Percentiles rank a stretch among this genome's conserved stretches.
These are phyloP conservation scores for Anser brachyrhynchus DNA, from an alignment of 2,113 vertebrate genomes.

Conservation along the genomic window DNA sequence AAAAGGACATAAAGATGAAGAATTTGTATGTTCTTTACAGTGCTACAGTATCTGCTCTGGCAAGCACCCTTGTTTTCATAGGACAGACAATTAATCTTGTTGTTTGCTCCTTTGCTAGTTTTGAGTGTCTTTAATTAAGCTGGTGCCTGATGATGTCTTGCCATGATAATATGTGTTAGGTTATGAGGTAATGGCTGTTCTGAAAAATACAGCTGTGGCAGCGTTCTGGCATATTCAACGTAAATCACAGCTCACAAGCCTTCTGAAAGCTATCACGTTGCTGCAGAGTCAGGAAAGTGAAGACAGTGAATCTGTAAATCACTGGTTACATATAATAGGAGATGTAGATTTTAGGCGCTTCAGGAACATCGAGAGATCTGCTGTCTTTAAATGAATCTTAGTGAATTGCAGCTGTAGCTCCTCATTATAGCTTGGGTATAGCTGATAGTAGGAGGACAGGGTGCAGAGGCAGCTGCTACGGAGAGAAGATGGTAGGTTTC, in stretches of 20 bases:
- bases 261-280: neutral
- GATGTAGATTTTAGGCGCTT: neutral
- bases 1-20: neutral
- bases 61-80: neutral
- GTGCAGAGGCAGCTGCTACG: neutral
- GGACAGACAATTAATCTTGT: neutral
- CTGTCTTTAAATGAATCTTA: neutral
- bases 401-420: neutral
- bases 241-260: neutral
- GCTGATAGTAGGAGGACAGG: neutral
- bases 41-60: neutral
- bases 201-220: neutral
- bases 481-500: neutral
- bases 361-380: neutral
- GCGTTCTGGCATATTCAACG: neutral
- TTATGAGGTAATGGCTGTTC: neutral
- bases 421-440: neutral
- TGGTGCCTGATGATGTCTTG: neutral
- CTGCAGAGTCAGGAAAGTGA: neutral
- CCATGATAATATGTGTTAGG: neutral
- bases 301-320: neutral
- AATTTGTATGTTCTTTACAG: neutral
- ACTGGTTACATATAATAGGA: neutral
- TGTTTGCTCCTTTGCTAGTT: neutral
- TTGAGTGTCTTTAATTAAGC: conserved; percentile 4